These are phyloP conservation scores for Pristionchus pacificus DNA, from an alignment of 1,140 invertebrate species.

Conservation along the genomic window DNA sequence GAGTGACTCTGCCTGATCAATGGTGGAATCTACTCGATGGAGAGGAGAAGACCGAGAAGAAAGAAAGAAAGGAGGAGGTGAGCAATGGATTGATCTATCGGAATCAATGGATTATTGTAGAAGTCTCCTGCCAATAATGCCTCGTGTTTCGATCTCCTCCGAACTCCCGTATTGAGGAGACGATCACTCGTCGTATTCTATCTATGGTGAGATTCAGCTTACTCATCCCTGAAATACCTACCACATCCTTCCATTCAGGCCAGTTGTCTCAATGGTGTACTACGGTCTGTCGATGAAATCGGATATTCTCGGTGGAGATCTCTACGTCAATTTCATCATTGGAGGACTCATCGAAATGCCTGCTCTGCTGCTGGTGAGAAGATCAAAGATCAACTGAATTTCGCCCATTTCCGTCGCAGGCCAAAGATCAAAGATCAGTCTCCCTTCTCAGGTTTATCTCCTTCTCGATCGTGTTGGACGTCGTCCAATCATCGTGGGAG, in stretches of 20 bases:
- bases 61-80: conserved; percentile 11
- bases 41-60: neutral
- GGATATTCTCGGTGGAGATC: conserved; percentile 49
- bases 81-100: conserved; percentile 13
- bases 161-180: conserved; percentile 28
- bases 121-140: conserved; percentile 17
- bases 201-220: conserved; percentile 19
- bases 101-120: no score
- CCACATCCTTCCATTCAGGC: conserved; percentile 35
- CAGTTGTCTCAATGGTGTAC: conserved; percentile 57
- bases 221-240: neutral
- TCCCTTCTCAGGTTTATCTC: conserved; percentile 17
- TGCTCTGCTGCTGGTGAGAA: conserved; percentile 40
- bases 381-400: no score
- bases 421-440: neutral
- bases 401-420: no score
- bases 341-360: conserved; percentile 52
- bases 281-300: conserved; percentile 58
- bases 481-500: conserved; percentile 42
- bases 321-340: conserved; percentile 55
- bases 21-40: conserved; percentile 42
- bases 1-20: conserved; percentile 43
- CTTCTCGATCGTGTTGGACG: conserved; percentile 45
- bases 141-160: conserved; percentile 22
- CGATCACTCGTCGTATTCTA: conserved; percentile 21